Percentiles rank a stretch among this genome's conserved stretches.
These are phyloP conservation scores for Scelioninae gen. 2 DNA, from an alignment of 2,888 invertebrate species.

Conservation along the genomic window DNA sequence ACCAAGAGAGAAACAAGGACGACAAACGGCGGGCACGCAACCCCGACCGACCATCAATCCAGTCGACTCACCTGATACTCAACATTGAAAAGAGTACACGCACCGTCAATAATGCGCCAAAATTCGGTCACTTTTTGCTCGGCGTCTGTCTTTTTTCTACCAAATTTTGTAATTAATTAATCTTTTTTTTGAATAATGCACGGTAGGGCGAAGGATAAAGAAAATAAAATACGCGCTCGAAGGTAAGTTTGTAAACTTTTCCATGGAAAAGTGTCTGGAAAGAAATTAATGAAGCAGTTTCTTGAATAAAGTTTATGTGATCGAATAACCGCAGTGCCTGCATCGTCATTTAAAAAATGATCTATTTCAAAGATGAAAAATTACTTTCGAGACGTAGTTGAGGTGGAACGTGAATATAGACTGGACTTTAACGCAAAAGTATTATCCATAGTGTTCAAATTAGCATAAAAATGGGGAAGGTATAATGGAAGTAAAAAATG, in stretches of 20 bases:
- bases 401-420: constrained; percentile 14
- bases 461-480: constrained; percentile 24
- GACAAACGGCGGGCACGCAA: too few species aligned
- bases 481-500: neutral
- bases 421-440: constrained; percentile 22
- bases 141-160: too few species aligned
- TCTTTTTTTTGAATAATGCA: constrained; percentile 5
- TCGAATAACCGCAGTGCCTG: constrained; percentile 40
- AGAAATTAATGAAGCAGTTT: constrained; percentile 52
- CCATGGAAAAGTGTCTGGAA: constrained; percentile 38
- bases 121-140: too few species aligned
- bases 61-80: too few species aligned
- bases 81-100: too few species aligned
- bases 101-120: too few species aligned
- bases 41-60: too few species aligned
- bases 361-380: constrained; percentile 49
- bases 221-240: too few species aligned
- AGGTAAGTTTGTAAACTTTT: constrained; percentile 41
- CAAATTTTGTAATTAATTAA: too few species aligned
- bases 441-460: constrained; percentile 6
- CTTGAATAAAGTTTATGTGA: constrained; percentile 46
- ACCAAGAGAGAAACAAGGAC: too few species aligned
- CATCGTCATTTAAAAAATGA: constrained; percentile 45
- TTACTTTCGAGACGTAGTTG: constrained; percentile 24
- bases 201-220: constrained; percentile 9